phyloP scores from a whole-genome alignment of 2,113 vertebrate genomes.

The Equus przewalskii region DNA sequence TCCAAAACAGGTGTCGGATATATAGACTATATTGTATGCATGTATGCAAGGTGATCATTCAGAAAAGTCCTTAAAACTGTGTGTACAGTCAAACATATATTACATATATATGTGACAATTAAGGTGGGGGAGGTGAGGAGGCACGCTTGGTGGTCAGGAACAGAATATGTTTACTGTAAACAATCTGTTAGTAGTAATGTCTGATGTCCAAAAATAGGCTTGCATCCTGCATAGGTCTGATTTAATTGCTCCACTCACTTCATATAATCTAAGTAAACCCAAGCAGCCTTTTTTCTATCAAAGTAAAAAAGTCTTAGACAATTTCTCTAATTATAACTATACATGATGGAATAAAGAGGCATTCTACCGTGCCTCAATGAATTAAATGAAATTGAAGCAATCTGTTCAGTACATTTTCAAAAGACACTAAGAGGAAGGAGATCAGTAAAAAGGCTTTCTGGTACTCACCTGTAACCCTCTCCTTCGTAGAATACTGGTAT shows the following conservation, averaged over 20 bases:
- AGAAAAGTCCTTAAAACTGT: constrained; percentile 62
- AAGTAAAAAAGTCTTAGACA: constrained; percentile 56
- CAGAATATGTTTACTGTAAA: constrained; percentile 55
- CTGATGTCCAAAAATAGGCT: constrained; percentile 40
- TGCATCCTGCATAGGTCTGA: constrained; percentile 9
- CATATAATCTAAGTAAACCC: constrained; percentile 40
- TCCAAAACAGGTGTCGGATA: background rate
- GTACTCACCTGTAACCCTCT: constrained; percentile 91
- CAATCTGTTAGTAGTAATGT: constrained; percentile 13
- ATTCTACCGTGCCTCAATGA: constrained; percentile 16
- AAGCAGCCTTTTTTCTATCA: constrained; percentile 57
- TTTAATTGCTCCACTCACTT: constrained; percentile 48
- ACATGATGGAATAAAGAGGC: constrained; percentile 55
- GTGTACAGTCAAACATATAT: constrained; percentile 57
- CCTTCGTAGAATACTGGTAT: constrained; percentile 90
- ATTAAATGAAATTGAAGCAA: constrained; percentile 63
- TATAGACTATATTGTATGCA: background rate
- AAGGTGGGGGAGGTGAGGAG: background rate
- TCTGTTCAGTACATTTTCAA: constrained; percentile 60
- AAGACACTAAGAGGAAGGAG: constrained; percentile 54
- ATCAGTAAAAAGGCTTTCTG: constrained; percentile 70
- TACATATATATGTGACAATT: constrained; percentile 42
- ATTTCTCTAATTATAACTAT: constrained; percentile 54
- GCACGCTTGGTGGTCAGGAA: constrained; percentile 41
- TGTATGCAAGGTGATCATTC: constrained; percentile 23